Percentiles rank a stretch among this genome's conserved stretches.
These are phyloP conservation scores for Neodiprion fabricii DNA, from an alignment of 1,140 invertebrate species.

Conservation along the genomic window DNA sequence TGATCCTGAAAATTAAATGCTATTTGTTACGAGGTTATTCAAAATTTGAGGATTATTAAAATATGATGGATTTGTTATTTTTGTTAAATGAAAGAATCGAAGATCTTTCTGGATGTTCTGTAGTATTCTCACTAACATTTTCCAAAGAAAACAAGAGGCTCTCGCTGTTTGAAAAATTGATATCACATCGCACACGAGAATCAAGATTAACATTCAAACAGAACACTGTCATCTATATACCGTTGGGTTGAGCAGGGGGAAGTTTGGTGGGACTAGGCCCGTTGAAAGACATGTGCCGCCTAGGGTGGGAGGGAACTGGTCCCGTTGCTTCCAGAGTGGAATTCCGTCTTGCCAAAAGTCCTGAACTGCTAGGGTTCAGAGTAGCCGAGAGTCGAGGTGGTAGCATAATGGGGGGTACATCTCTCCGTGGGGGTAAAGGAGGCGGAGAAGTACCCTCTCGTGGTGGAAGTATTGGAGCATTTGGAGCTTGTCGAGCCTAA, in stretches of 20 bases:
- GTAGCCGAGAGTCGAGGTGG: slow-evolving; percentile 57
- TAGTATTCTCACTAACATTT: slow-evolving; percentile 22
- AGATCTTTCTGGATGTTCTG: slow-evolving; percentile 7
- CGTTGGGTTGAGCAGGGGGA: slow-evolving; percentile 56
- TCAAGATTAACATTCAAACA: no score
- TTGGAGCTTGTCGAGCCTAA: slow-evolving; percentile 65
- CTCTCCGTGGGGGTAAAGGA: slow-evolving; percentile 66
- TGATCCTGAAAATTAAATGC: slow-evolving; percentile 42
- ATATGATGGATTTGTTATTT: background rate
- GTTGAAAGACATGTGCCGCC: slow-evolving; percentile 58
- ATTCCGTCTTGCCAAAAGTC: slow-evolving; percentile 56
- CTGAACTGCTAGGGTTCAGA: slow-evolving; percentile 48
- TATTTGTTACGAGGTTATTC: background rate
- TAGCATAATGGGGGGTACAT: slow-evolving; percentile 52
- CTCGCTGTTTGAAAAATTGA: no score
- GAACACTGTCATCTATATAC: slow-evolving; percentile 29
- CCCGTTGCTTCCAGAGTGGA: slow-evolving; percentile 54
- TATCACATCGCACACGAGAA: no score
- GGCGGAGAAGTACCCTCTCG: slow-evolving; percentile 68
- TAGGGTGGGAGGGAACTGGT: slow-evolving; percentile 43
- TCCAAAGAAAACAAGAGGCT: slow-evolving; percentile 42
- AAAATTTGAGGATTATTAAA: background rate
- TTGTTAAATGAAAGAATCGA: slow-evolving; percentile 17
- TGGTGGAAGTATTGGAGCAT: slow-evolving; percentile 67
- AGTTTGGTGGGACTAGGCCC: slow-evolving; percentile 57